Evolutionary conservation across 2,888 invertebrate species (phyloP).

Genomic region (Chymomyza amoena): DNA sequence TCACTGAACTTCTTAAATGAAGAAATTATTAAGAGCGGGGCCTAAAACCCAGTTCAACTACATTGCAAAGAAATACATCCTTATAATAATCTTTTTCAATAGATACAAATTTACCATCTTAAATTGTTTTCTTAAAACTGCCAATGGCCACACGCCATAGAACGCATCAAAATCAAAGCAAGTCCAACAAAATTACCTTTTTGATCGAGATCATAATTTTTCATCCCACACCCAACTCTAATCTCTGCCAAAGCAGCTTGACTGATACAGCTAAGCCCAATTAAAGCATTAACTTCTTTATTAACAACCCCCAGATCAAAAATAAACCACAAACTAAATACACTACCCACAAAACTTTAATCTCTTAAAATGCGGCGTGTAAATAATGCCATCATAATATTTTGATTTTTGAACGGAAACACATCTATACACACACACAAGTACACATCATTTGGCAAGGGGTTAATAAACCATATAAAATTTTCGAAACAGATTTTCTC

Average conservation of each 20-base stretch:
- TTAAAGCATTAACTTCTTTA: background rate
- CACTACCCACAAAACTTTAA: conserved; percentile 45
- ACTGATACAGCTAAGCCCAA: background rate
- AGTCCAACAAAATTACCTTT: background rate
- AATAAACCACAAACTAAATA: conserved; percentile 39
- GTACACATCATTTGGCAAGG: conserved; percentile 65
- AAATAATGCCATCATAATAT: conserved; percentile 76
- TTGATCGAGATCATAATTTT: no score
- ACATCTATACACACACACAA: background rate
- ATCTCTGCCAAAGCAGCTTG: background rate
- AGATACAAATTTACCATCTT: no score
- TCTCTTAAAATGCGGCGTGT: conserved; percentile 71
- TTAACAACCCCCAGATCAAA: conserved; percentile 25
- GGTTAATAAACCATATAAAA: conserved; percentile 69
- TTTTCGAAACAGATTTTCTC: conserved; percentile 44
- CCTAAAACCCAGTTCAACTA: no score
- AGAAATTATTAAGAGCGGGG: no score
- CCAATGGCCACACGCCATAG: background rate
- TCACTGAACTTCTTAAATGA: no score
- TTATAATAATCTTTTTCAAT: no score
- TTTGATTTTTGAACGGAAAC: conserved; percentile 60
- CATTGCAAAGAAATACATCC: no score
- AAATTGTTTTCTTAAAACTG: background rate
- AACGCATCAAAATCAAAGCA: background rate
- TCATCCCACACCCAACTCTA: background rate